Base-by-base conservation (phyloP, 2,797 vertebrate species). In the Phoeniculus purpureus region DNA sequence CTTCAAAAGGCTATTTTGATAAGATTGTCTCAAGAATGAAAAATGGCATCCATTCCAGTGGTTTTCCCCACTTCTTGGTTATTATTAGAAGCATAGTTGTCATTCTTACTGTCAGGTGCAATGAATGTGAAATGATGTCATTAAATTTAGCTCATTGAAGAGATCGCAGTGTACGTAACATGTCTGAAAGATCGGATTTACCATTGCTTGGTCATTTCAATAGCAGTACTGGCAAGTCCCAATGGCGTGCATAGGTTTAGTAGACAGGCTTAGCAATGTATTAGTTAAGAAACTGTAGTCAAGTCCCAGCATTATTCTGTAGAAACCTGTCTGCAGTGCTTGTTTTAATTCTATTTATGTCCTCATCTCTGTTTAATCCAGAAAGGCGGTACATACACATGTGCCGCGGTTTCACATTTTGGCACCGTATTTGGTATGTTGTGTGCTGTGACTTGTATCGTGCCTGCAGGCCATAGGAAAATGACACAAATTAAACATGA, bases 401-500 rank as follows among this genome's bases (percentile, higher is more conserved):
- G 87, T 89, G 91, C 43, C 43, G 9, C 93, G 75, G 93, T 87
- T 94, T 92, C 84, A 40, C 54, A 34, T 94, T 83, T 95, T 96
- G 95, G 96, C 92, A 92, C 75, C 1, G 5, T 18, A 10, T 82
- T 93, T 85, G 68, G 32, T 89, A n/a, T 85, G 67, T 88, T 96
- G 90, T 92, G 88, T 92, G 82, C 81, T 94, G 83, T 91, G 84
- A 81, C 71, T 94, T 94, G 87, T 95, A 73, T 95, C 94, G 27
- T 94, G 94, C 91, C 81, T 92, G 75, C 94, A 91, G 91, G 92
- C 90, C 92, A 89, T 82, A 94, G 92, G 93, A 89, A 95, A 91
- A 87, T 6, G 73, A 91, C 85, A 80, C 91, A 89, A 88, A 94
- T 90, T 91, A 87, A 60, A 88, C 72, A 43, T 86, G 89, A 93